Evolutionary conservation across 2,797 vertebrate genomes (phyloP).

Genomic region (Momotus momota): DNA sequence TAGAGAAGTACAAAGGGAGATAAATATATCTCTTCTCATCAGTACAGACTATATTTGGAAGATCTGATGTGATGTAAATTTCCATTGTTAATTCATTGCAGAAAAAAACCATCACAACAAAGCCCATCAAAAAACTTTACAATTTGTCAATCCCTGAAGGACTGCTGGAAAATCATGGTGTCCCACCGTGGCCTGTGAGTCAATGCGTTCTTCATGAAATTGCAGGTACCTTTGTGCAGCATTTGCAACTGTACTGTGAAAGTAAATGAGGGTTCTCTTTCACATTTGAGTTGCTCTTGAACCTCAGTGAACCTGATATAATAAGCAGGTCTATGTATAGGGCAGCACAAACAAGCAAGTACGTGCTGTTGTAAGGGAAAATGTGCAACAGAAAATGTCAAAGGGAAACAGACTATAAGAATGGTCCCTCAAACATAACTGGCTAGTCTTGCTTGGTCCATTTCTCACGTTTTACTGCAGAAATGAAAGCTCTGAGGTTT

Average conservation of each 20-base stretch:
- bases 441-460: background rate
- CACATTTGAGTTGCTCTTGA: background rate
- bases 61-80: slow-evolving; percentile 11
- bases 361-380: rapidly evolving
- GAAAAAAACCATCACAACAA: background rate
- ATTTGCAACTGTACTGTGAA: background rate
- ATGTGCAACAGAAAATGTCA: background rate
- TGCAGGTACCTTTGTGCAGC: background rate
- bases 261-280: background rate
- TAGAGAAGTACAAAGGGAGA: slow-evolving; percentile 4
- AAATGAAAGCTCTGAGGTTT: background rate
- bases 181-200: background rate
- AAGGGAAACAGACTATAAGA: background rate
- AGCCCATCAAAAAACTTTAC: background rate
- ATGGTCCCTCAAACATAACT: background rate
- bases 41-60: slow-evolving; percentile 23
- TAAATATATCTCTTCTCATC: slow-evolving; percentile 47
- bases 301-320: background rate
- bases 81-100: background rate
- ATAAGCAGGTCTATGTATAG: background rate
- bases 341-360: background rate
- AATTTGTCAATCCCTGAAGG: background rate
- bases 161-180: background rate
- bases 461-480: background rate
- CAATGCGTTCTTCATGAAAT: background rate